These are phyloP conservation scores for Philonicus albiceps DNA, from an alignment of 2,888 invertebrate species.

Conservation along the genomic window DNA sequence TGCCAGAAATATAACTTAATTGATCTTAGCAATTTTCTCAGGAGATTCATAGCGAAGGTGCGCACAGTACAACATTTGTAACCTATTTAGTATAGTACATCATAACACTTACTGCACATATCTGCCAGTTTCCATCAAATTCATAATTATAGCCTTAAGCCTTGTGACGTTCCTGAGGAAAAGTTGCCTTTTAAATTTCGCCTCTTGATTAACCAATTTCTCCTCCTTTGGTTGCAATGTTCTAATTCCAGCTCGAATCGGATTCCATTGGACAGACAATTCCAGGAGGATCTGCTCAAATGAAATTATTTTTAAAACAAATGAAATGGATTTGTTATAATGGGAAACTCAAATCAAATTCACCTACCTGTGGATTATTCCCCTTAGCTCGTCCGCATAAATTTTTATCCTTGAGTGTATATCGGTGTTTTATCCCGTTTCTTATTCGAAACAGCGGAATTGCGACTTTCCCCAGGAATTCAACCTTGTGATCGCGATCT, in stretches of 20 bases:
- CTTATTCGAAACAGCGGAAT: constrained; percentile 86
- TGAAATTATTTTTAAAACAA: background rate
- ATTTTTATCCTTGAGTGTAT: constrained; percentile 95
- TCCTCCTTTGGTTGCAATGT: constrained; percentile 95
- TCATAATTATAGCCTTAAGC: constrained; percentile 87
- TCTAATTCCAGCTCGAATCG: constrained; percentile 86
- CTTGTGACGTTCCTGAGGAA: constrained; percentile 94
- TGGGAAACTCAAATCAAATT: background rate
- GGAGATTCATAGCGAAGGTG: no score
- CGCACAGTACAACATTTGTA: no score
- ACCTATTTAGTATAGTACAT: no score
- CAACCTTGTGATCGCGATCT: constrained; percentile 96
- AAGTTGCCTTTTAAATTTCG: constrained; percentile 93
- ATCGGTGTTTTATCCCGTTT: constrained; percentile 95
- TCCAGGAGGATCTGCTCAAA: constrained; percentile 78
- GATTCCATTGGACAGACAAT: constrained; percentile 92
- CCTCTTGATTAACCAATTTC: constrained; percentile 93
- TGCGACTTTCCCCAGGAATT: constrained; percentile 92
- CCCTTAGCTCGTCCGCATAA: constrained; percentile 91
- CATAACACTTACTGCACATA: constrained; percentile 85
- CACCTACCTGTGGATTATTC: constrained; percentile 74
- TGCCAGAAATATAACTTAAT: no score
- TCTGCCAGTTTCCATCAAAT: constrained; percentile 87
- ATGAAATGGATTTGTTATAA: background rate
- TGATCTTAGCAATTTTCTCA: no score